Evolutionary conservation across 2,888 invertebrate species (phyloP).

Genomic region (Xestoiulus laeticollis): DNA sequence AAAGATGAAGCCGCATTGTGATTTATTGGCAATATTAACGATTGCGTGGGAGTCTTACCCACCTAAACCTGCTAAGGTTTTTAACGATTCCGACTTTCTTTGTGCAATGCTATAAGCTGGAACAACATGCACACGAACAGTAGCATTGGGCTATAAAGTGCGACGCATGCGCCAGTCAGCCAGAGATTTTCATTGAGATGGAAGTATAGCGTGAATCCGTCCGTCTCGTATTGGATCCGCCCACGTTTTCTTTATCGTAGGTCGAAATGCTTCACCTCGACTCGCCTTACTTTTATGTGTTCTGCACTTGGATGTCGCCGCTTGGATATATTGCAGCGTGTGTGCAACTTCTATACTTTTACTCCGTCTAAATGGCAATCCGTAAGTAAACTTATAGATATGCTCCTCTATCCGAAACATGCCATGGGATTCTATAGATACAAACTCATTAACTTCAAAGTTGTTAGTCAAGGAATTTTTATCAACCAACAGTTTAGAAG

Average conservation of each 20-base stretch:
- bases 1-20: neutral
- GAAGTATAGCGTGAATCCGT: neutral
- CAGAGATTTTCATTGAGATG: neutral
- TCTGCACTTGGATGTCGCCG: neutral
- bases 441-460: neutral
- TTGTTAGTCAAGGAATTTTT: neutral
- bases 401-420: neutral
- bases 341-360: too few relatives aligned
- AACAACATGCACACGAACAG: neutral
- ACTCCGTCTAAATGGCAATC: neutral
- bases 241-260: neutral
- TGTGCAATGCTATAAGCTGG: neutral
- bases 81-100: neutral
- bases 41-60: neutral
- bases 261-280: neutral
- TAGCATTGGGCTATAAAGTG: neutral
- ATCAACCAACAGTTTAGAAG: too few relatives aligned
- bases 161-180: neutral
- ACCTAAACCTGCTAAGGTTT: neutral
- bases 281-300: neutral
- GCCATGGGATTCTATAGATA: too few relatives aligned
- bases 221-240: neutral
- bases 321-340: neutral
- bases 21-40: neutral
- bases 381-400: slow-evolving; percentile 14